phyloP scores from a whole-genome alignment of 1,140 invertebrate species.

The Bemisia tabaci region DNA sequence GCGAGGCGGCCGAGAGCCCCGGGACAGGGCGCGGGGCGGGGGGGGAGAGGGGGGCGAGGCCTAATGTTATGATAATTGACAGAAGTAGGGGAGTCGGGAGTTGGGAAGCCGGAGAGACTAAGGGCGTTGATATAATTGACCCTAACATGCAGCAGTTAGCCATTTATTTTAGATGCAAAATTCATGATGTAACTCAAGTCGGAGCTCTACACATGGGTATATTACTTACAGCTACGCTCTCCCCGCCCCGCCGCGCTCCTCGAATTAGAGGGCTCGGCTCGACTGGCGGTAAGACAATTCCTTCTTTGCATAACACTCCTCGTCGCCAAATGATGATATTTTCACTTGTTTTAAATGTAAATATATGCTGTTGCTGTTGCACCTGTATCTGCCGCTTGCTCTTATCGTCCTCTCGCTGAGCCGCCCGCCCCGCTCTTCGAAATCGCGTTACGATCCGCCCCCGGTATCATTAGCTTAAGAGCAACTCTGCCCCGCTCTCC shows the following conservation, averaged over 20 bases:
- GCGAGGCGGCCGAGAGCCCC: neutral
- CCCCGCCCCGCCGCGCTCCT: no score
- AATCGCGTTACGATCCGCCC: no score
- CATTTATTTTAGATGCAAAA: neutral
- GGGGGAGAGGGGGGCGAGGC: neutral
- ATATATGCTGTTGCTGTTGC: neutral
- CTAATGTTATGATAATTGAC: neutral
- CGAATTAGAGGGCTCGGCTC: no score
- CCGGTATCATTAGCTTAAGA: no score
- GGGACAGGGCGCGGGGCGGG: neutral
- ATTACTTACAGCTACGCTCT: neutral
- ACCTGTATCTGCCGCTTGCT: no score
- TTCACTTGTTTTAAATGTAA: neutral
- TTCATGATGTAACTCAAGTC: neutral
- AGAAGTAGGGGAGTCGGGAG: neutral
- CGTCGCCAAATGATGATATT: neutral
- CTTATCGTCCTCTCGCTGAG: no score
- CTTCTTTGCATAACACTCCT: neutral
- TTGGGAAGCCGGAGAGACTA: no score
- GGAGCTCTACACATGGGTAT: neutral
- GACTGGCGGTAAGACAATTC: neutral
- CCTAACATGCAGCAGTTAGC: neutral
- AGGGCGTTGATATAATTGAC: neutral
- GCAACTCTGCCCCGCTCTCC: no score
- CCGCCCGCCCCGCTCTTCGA: no score